phyloP scores from a whole-genome alignment of 2,797 vertebrate genomes.

The Siniperca scherzeri region DNA sequence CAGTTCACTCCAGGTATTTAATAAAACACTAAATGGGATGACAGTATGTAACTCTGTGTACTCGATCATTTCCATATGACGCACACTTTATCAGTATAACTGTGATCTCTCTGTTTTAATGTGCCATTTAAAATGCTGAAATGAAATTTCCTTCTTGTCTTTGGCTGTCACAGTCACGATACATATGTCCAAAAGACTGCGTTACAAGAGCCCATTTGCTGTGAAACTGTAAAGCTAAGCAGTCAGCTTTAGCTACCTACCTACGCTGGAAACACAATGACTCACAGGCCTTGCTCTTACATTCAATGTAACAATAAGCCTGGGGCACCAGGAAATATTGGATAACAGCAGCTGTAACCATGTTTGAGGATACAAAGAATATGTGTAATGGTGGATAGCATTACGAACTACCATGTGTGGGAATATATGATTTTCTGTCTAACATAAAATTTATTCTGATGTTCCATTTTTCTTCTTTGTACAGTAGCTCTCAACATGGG shows the following conservation, averaged over 20 bases:
- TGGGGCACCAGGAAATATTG: constrained; percentile 74
- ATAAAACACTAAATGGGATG: not conserved
- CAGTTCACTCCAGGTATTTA: constrained; percentile 1
- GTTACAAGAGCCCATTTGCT: constrained; percentile 71
- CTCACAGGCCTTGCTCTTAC: constrained; percentile 78
- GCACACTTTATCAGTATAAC: not conserved
- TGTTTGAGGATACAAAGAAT: constrained; percentile 63
- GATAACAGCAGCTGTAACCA: constrained; percentile 77
- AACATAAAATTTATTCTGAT: constrained; percentile 23
- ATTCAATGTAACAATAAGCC: constrained; percentile 77
- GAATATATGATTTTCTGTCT: constrained; percentile 32
- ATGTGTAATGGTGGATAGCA: constrained; percentile 50
- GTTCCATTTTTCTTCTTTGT: constrained; percentile 23
- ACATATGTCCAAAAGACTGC: constrained; percentile 55
- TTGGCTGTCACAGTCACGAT: constrained; percentile 54
- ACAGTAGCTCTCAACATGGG: not conserved
- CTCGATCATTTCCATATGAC: not conserved
- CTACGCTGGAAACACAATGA: constrained; percentile 81
- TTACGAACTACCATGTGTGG: constrained; percentile 51
- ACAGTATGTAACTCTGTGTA: not conserved
- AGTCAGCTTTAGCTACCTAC: constrained; percentile 83
- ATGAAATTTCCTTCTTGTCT: constrained; percentile 32
- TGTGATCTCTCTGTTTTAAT: constrained; percentile 17
- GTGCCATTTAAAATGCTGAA: constrained; percentile 21
- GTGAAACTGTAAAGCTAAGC: constrained; percentile 76